Conservation (phyloP, 2,888 invertebrate genomes). For the Coenonympha arcania region DNA sequence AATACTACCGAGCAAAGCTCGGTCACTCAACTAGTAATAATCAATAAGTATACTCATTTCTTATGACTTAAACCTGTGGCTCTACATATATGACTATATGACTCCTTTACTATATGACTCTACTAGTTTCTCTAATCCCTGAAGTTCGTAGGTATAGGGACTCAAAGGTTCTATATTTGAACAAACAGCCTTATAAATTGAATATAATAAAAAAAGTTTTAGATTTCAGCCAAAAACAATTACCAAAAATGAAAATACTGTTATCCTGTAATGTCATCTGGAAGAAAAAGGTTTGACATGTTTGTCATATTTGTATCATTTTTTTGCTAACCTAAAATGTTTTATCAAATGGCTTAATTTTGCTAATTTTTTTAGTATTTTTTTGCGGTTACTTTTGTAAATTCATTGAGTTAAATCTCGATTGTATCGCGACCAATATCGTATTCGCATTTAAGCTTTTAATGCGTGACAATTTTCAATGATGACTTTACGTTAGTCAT, state of each 20-base stretch:
- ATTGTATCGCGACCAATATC: conserved; percentile 59
- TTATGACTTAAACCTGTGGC: too few relatives aligned
- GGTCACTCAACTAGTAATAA: too few relatives aligned
- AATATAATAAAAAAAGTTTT: conserved; percentile 30
- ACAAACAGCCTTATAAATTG: neutral
- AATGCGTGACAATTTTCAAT: conserved; percentile 59
- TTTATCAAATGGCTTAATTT: conserved; percentile 73
- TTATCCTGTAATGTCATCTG: conserved; percentile 68
- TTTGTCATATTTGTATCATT: conserved; percentile 68
- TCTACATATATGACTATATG: too few relatives aligned
- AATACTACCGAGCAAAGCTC: too few relatives aligned
- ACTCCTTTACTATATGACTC: too few relatives aligned
- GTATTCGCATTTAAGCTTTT: conserved; percentile 50
- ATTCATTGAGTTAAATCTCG: conserved; percentile 68
- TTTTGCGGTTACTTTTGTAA: conserved; percentile 69
- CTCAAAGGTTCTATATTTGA: neutral
- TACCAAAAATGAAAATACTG: conserved; percentile 68
- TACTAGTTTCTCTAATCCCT: too few relatives aligned
- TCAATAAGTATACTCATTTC: too few relatives aligned
- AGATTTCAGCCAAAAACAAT: conserved; percentile 55
- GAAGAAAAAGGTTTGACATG: conserved; percentile 74
- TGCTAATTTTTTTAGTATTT: conserved; percentile 59
- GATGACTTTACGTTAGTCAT: conserved; percentile 63
- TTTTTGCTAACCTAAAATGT: conserved; percentile 76
- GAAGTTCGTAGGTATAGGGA: too few relatives aligned